phyloP scores from a whole-genome alignment of 2,888 invertebrate species.

The Cantharis flavilabris region DNA sequence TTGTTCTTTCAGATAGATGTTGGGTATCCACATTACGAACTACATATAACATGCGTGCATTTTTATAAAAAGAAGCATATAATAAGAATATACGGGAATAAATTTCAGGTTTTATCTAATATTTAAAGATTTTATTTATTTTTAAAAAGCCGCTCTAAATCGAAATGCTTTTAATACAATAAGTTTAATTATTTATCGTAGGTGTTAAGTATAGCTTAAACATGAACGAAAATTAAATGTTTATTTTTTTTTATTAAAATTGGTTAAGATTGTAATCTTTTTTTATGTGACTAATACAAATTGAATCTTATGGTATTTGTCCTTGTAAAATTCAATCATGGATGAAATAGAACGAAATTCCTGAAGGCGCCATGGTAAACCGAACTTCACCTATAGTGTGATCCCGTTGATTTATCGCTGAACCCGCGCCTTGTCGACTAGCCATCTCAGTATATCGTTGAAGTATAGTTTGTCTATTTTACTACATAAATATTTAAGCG shows the following conservation, averaged over 20 bases:
- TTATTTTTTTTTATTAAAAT: background rate
- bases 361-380: constrained; percentile 42
- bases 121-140: background rate
- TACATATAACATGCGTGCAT: no score
- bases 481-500: constrained; percentile 31
- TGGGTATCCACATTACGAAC: no score
- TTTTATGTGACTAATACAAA: constrained; percentile 1
- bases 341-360: constrained; percentile 30
- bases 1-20: background rate
- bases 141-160: background rate
- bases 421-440: constrained; percentile 59
- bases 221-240: background rate
- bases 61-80: background rate
- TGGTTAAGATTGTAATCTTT: background rate
- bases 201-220: background rate
- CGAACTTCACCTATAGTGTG: constrained; percentile 44
- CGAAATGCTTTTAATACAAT: background rate
- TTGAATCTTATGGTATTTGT: constrained; percentile 11
- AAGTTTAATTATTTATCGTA: background rate
- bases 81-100: background rate
- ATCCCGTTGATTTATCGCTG: constrained; percentile 56
- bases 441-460: constrained; percentile 23
- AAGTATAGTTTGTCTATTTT: constrained; percentile 30
- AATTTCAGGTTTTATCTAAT: background rate
- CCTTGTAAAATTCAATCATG: constrained; percentile 20